phyloP scores from a whole-genome alignment of 37 sponge, comb jelly and placozoan genomes.

The Spongia lamella region DNA sequence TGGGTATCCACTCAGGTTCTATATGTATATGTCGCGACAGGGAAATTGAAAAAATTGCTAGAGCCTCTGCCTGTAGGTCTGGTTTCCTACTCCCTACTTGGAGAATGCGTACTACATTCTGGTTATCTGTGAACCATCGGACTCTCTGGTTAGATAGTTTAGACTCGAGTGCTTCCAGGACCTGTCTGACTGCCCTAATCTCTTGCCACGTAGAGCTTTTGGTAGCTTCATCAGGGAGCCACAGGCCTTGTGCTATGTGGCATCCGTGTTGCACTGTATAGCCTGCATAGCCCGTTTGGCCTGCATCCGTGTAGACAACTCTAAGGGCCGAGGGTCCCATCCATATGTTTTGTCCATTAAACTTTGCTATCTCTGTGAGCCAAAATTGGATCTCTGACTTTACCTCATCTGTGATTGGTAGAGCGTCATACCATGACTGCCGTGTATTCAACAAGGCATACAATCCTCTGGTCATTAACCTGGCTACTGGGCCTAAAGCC shows the following conservation, averaged over 20 bases:
- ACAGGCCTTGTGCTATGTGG: slow-evolving; percentile 16
- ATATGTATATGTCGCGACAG: slow-evolving; percentile 2
- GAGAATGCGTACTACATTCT: slow-evolving; percentile 34
- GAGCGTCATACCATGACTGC: slow-evolving; percentile 17
- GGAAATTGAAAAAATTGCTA: slow-evolving; percentile 6
- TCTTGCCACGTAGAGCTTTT: slow-evolving; percentile 39
- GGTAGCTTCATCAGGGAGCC: not conserved
- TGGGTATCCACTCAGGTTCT: slow-evolving; percentile 43
- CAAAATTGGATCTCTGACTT: no score
- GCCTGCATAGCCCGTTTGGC: slow-evolving; percentile 44
- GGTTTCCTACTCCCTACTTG: slow-evolving; percentile 12
- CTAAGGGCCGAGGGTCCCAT: slow-evolving; percentile 12
- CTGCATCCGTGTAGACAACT: slow-evolving; percentile 35
- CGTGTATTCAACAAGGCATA: slow-evolving; percentile 16
- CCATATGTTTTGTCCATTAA: not conserved
- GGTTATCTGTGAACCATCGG: slow-evolving; percentile 26
- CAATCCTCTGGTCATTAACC: slow-evolving; percentile 23
- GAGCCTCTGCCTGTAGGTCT: slow-evolving; percentile 11
- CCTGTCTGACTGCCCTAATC: slow-evolving; percentile 9
- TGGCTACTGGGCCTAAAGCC: slow-evolving; percentile 23
- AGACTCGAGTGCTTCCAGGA: slow-evolving; percentile 4
- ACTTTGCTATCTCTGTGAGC: no score
- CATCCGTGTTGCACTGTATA: slow-evolving; percentile 8
- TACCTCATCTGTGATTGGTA: no score
- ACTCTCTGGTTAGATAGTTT: slow-evolving; percentile 1